Conservation (phyloP, 2,113 vertebrate species). For the Perca fluviatilis region DNA sequence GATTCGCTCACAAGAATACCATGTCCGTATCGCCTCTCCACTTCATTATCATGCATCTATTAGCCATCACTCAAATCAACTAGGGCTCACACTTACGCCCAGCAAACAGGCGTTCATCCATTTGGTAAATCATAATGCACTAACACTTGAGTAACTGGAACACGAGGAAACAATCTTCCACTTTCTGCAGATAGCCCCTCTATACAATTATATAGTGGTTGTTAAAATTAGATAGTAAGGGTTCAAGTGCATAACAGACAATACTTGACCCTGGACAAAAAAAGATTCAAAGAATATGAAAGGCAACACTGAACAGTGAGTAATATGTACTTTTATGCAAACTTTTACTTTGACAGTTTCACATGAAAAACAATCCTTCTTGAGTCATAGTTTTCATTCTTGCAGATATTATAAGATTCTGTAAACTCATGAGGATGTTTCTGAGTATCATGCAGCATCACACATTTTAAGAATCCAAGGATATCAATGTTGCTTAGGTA, state of each 20-base stretch:
- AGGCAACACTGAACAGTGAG: neutral
- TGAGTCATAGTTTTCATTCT: neutral
- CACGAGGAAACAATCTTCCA: constrained; percentile 17
- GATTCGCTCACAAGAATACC: constrained; percentile 59
- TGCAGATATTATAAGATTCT: neutral
- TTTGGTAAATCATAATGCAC: constrained; percentile 68
- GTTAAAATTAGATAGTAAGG: constrained; percentile 39
- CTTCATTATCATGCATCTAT: constrained; percentile 72
- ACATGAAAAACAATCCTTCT: neutral
- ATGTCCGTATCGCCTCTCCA: constrained; percentile 47
- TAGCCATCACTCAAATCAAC: constrained; percentile 69
- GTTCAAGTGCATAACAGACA: constrained; percentile 27
- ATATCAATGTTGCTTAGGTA: neutral
- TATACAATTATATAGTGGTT: neutral
- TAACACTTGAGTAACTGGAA: constrained; percentile 54
- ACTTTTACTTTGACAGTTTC: neutral
- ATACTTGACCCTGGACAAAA: constrained; percentile 8
- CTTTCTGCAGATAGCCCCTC: neutral
- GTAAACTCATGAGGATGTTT: constrained; percentile 1
- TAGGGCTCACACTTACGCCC: constrained; percentile 44
- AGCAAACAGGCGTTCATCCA: constrained; percentile 52
- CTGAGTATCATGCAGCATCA: neutral
- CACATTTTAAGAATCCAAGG: neutral
- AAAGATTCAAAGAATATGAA: constrained; percentile 12
- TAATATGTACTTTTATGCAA: constrained; percentile 1